Evolutionary conservation across 2,888 invertebrate genomes (phyloP).

Genomic region (Melanophora roralis): DNA sequence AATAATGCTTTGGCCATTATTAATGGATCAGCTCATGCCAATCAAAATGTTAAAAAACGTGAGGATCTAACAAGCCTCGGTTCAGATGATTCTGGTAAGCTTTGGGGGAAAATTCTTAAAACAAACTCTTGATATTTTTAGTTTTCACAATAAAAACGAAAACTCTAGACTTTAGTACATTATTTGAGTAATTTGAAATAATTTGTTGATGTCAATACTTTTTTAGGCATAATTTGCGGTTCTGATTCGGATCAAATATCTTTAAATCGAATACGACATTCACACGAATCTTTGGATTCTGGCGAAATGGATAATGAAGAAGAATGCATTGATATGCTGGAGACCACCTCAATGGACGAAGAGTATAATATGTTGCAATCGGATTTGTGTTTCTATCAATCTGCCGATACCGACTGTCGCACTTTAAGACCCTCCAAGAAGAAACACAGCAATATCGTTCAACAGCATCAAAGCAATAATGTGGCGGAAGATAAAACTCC

Average conservation of each 20-base stretch:
- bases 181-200: not conserved
- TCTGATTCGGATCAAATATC: slow-evolving; percentile 78
- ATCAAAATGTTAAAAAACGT: slow-evolving; percentile 72
- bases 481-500: slow-evolving; percentile 53
- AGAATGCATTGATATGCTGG: slow-evolving; percentile 78
- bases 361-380: slow-evolving; percentile 76
- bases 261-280: slow-evolving; percentile 79
- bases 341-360: slow-evolving; percentile 77
- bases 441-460: slow-evolving; percentile 64
- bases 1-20: slow-evolving; percentile 67
- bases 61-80: slow-evolving; percentile 80
- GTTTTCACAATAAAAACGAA: not conserved
- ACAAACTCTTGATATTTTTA: not conserved
- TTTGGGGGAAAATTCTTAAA: not conserved
- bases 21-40: slow-evolving; percentile 57
- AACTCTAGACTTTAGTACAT: not conserved
- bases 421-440: slow-evolving; percentile 74
- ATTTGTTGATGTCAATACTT: not conserved
- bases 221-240: slow-evolving; percentile 79
- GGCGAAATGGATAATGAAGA: slow-evolving; percentile 81
- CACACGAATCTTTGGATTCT: slow-evolving; percentile 86
- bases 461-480: slow-evolving; percentile 62
- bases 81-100: slow-evolving; percentile 79
- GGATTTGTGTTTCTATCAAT: slow-evolving; percentile 75
- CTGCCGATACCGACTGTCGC: slow-evolving; percentile 74